phyloP scores from a whole-genome alignment of 2,113 vertebrate genomes.

The Austrofundulus limnaeus region DNA sequence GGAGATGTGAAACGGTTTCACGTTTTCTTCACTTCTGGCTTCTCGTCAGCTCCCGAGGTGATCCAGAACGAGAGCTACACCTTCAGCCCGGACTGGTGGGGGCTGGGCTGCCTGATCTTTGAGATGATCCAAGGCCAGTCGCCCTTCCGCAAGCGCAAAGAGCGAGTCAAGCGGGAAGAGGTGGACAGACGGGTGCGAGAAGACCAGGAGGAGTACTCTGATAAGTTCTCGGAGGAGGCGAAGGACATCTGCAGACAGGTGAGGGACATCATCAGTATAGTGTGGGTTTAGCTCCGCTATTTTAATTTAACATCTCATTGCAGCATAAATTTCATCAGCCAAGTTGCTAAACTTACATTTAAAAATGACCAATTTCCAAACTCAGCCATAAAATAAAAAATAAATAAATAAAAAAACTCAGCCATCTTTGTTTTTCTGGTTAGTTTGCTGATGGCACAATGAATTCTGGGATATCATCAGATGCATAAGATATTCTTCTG shows the following conservation, averaged over 20 bases:
- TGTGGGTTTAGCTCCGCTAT: no score
- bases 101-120: conserved; percentile 90
- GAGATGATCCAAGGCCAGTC: conserved; percentile 94
- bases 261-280: no score
- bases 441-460: no score
- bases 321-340: no score
- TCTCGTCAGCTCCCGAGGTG: conserved; percentile 86
- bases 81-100: conserved; percentile 94
- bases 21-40: neutral
- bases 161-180: conserved; percentile 87
- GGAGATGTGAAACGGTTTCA: neutral
- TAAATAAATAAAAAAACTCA: no score
- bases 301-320: no score
- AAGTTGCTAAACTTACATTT: no score
- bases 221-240: conserved; percentile 87
- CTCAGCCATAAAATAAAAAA: no score
- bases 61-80: conserved; percentile 88
- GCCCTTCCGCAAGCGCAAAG: conserved; percentile 88
- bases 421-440: no score
- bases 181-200: conserved; percentile 86
- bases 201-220: conserved; percentile 85
- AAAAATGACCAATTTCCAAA: no score
- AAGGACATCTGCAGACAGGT: conserved; percentile 92
- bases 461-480: no score
- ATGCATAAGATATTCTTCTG: no score